Percentiles rank a stretch among this genome's conserved stretches.
These are phyloP conservation scores for Istiophorus platypterus DNA, from an alignment of 2,113 vertebrate species.

Conservation along the genomic window DNA sequence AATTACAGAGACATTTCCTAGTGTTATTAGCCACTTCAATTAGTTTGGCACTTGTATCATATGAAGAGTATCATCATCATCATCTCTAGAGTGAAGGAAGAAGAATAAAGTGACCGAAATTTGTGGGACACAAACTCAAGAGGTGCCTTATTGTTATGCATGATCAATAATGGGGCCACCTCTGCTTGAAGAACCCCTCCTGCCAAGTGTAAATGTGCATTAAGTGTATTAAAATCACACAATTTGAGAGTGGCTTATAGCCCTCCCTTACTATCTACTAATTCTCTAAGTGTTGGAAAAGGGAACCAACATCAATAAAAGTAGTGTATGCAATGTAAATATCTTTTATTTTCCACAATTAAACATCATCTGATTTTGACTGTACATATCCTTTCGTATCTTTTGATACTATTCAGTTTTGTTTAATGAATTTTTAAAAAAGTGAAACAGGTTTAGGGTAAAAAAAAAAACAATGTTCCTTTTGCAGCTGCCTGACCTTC, in stretches of 20 bases:
- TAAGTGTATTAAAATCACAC: conserved; percentile 56
- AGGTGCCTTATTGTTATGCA: conserved; percentile 40
- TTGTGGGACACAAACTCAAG: conserved; percentile 36
- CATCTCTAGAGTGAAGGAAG: neutral
- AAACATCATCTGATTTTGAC: conserved; percentile 52
- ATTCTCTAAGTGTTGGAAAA: conserved; percentile 66
- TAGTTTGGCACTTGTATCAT: neutral
- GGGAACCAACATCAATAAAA: conserved; percentile 53
- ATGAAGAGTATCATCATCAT: conserved; percentile 3
- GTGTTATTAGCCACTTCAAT: conserved; percentile 2
- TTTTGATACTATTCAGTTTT: neutral
- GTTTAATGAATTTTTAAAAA: neutral
- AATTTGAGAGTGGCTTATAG: conserved; percentile 57
- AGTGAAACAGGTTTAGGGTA: neutral
- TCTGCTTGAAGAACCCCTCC: conserved; percentile 48
- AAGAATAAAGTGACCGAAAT: conserved; percentile 41
- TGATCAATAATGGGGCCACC: conserved; percentile 66
- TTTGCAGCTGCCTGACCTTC: neutral
- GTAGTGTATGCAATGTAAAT: conserved; percentile 34
- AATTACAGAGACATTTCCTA: neutral
- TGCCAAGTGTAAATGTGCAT: conserved; percentile 68
- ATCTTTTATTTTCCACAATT: conserved; percentile 60
- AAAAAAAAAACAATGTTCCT: neutral
- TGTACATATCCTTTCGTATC: conserved; percentile 11
- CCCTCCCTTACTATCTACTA: conserved; percentile 59